Evolutionary conservation across 2,113 vertebrate species (phyloP), one percentile per base, ranked within the genome.

Genomic region (Oxyruncus cristatus): DNA sequence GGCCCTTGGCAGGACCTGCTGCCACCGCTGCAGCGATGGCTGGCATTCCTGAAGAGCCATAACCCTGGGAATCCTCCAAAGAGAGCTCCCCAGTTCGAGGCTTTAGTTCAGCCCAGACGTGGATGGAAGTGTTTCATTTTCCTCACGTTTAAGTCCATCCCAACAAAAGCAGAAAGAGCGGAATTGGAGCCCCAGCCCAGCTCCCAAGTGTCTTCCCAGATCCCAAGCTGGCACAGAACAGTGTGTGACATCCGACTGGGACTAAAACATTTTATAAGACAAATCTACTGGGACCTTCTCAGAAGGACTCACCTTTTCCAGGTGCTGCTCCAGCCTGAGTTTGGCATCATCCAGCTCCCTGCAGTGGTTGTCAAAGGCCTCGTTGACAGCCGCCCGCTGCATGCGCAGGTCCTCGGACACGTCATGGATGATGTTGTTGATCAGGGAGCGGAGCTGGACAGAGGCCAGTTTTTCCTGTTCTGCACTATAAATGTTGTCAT

Each of bases 391-490:
- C 12, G 98, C 97, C 14, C 98, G 97, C 94, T 99, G 99, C 49
- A 84, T 67, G 24, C 95, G 96, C 96, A 99, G 98, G 92, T 99
- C 99, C 75, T 98, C 97, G 0, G 98, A 85, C 0, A 97, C 97
- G 37, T 99, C 99, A n/a, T 90, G 97, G 61, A 99, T 97, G 67
- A 99, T 94, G 27, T 24, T 96, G 96, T 98, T 98, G 33, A 98
- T 97, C 67, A 99, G 94, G 18, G 88, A 59, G 2, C 99, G 98
- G 47, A 99, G 98, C 73, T 97, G 98, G 63, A 66, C 65, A 2
- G 98, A 98, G 8, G 98, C 98, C 93, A 97, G 24, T 12, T 98
- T 98, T 77, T 99, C 98, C 47, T 95, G 97, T 46, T 98, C 88
- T 0, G 98, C 98, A 23, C 93, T 97, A 9, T 83, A 87, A 77